Conservation (phyloP, 2,888 invertebrate genomes). For the Andrena trimmerana region DNA sequence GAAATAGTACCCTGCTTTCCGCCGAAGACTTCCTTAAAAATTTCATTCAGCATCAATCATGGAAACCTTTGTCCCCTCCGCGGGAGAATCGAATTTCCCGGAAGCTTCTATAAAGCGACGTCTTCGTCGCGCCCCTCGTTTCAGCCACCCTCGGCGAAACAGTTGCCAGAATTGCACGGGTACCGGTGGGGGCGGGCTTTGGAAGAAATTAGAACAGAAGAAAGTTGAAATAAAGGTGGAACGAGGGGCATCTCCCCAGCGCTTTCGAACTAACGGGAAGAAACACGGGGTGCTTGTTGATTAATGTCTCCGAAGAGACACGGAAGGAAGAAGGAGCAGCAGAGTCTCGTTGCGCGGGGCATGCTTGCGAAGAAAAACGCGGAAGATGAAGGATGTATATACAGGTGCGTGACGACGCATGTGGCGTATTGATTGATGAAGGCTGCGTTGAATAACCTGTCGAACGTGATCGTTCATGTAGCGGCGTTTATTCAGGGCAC, state of each 20-base stretch:
- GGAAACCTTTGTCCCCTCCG: too few relatives aligned
- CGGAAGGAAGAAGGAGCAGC: background rate
- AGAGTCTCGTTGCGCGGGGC: background rate
- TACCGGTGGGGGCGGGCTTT: background rate
- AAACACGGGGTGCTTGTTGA: constrained; percentile 35
- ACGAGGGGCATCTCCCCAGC: constrained; percentile 8
- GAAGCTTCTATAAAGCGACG: too few relatives aligned
- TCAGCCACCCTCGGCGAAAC: background rate
- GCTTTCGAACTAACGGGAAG: background rate
- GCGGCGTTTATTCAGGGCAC: background rate
- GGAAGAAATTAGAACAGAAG: constrained; percentile 8
- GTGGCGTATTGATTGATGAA: constrained; percentile 30
- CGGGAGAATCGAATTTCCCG: too few relatives aligned
- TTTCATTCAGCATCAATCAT: too few relatives aligned
- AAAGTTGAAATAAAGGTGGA: constrained; percentile 37
- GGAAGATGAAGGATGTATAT: background rate
- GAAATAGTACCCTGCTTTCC: too few relatives aligned
- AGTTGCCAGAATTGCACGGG: background rate
- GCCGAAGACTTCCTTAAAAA: too few relatives aligned
- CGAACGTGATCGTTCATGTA: background rate
- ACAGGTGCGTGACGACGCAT: background rate
- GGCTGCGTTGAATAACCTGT: background rate
- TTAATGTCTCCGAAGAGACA: constrained; percentile 38
- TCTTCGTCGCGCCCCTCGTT: background rate
- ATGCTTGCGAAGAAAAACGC: background rate